Conservation (phyloP, 2,888 invertebrate species). For the Petrophora chlorosata region DNA sequence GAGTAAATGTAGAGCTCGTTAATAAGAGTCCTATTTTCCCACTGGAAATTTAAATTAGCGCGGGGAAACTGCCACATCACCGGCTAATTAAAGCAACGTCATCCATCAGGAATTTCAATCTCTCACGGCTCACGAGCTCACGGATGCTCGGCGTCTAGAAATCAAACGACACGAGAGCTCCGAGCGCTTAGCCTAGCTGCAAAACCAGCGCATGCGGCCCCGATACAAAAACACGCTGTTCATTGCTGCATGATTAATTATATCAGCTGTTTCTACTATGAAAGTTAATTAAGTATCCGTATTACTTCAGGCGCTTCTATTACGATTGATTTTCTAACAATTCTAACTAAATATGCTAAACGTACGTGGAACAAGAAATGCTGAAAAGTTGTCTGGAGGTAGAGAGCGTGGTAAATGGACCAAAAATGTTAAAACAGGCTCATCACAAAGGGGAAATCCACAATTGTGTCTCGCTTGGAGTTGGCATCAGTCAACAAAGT, state of each 20-base stretch:
- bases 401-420: constrained; percentile 17
- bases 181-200: constrained; percentile 38
- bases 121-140: too few species aligned
- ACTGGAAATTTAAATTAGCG: constrained; percentile 4
- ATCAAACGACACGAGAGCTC: constrained; percentile 66
- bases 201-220: constrained; percentile 43
- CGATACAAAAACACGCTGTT: constrained; percentile 56
- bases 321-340: constrained; percentile 26
- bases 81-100: constrained; percentile 52
- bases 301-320: constrained; percentile 45
- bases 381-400: neutral
- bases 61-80: constrained; percentile 31
- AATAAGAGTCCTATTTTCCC: constrained; percentile 5
- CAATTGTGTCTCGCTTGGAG: neutral
- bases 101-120: constrained; percentile 64
- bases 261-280: constrained; percentile 69
- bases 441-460: neutral
- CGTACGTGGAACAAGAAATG: constrained; percentile 6
- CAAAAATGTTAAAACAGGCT: constrained; percentile 3
- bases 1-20: constrained; percentile 1
- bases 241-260: constrained; percentile 62
- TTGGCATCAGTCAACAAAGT: neutral
- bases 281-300: constrained; percentile 61
- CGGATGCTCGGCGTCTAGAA: constrained; percentile 67
- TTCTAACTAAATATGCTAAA: constrained; percentile 16